These are phyloP conservation scores for Glyptemys insculpta DNA, from an alignment of 2,797 vertebrate species.

Conservation along the genomic window DNA sequence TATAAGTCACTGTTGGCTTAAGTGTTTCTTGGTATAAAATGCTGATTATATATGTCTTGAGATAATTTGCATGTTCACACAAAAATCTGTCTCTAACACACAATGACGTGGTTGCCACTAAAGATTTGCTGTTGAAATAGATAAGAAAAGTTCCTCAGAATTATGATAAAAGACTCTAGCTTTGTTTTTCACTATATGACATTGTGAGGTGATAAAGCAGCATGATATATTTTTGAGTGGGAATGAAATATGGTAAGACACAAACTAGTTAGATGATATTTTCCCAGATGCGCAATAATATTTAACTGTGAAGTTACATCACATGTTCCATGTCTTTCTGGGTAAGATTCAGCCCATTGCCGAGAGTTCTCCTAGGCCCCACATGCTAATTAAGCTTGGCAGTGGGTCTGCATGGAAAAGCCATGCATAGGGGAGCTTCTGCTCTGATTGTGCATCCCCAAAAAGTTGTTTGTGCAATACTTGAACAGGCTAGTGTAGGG, in stretches of 20 bases:
- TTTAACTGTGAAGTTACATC: conserved; percentile 23
- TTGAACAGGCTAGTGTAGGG: neutral
- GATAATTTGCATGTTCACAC: conserved; percentile 68
- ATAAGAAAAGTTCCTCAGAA: conserved; percentile 72
- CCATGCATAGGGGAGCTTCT: neutral
- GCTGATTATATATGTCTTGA: conserved; percentile 69
- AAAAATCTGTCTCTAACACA: conserved; percentile 73
- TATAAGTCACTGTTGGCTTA: conserved; percentile 68
- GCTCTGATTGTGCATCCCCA: neutral
- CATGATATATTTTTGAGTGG: conserved; percentile 43
- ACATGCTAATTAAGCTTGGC: fast-evolving
- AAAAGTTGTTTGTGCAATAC: neutral
- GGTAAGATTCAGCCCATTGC: neutral
- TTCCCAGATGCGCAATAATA: neutral
- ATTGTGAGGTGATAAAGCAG: conserved; percentile 72
- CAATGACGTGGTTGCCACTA: conserved; percentile 75
- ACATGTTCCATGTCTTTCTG: neutral
- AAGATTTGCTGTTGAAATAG: conserved; percentile 74
- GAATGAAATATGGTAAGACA: conserved; percentile 34
- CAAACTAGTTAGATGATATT: conserved; percentile 36
- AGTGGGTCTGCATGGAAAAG: fast-evolving
- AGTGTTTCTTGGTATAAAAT: conserved; percentile 72
- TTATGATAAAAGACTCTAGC: conserved; percentile 72
- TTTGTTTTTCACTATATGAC: conserved; percentile 72
- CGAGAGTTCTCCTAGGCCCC: fast-evolving